Evolutionary conservation across 2,113 vertebrate species (phyloP).

Genomic region (Atlantisia rogersi): DNA sequence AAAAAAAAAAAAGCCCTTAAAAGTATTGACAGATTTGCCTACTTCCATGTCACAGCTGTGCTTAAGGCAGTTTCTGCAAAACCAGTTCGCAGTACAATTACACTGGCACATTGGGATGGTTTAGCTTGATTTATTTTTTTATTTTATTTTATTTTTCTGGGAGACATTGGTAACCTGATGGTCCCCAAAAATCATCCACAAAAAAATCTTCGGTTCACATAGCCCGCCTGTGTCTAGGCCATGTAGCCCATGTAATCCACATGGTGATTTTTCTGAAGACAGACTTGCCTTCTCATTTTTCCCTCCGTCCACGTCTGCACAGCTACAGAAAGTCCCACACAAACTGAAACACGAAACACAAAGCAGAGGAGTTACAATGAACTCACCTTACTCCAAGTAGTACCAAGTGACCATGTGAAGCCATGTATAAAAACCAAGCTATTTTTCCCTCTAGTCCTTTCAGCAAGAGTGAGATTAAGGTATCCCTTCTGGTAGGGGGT

Average conservation of each 20-base stretch:
- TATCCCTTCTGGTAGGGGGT: neutral
- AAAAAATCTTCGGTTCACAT: neutral
- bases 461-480: constrained; percentile 7
- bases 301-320: neutral
- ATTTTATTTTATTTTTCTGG: neutral
- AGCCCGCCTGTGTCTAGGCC: neutral
- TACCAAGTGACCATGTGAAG: neutral
- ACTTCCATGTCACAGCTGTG: neutral
- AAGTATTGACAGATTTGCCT: neutral
- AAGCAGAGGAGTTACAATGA: constrained; percentile 4
- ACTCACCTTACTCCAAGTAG: neutral
- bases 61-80: neutral
- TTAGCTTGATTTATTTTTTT: neutral
- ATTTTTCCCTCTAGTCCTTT: constrained; percentile 7
- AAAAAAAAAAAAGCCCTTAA: neutral
- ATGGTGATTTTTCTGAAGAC: neutral
- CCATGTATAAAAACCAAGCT: neutral
- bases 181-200: neutral
- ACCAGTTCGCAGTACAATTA: neutral
- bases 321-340: neutral
- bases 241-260: neutral
- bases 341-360: neutral
- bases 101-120: too few species aligned
- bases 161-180: neutral
- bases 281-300: neutral